These are phyloP conservation scores for Augochlorella aurata DNA, from an alignment of 2,888 invertebrate species.

Conservation along the genomic window DNA sequence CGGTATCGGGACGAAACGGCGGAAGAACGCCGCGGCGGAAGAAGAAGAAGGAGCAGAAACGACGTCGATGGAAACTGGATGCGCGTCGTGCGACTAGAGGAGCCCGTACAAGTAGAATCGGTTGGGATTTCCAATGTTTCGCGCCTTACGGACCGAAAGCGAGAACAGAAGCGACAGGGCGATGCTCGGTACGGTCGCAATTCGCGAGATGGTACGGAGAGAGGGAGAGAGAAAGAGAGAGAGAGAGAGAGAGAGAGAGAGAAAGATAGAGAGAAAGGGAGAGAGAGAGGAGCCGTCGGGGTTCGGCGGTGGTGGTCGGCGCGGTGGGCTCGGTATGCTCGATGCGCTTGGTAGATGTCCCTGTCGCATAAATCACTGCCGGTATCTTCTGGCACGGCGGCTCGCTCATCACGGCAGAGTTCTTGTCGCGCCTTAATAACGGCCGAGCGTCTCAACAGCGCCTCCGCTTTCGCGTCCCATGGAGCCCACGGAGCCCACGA, in stretches of 20 bases:
- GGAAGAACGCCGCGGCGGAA: no score
- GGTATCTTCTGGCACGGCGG: slow-evolving; percentile 80
- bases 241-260: no score
- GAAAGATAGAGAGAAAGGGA: slow-evolving; percentile 7
- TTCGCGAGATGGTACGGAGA: not conserved
- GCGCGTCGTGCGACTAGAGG: not conserved
- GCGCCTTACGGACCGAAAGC: not conserved
- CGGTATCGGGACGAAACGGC: not conserved
- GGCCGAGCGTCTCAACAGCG: slow-evolving; percentile 76
- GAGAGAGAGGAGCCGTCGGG: slow-evolving; percentile 67
- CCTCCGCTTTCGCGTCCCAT: slow-evolving; percentile 44
- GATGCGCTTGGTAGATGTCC: slow-evolving; percentile 73
- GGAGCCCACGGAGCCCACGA: slow-evolving; percentile 51
- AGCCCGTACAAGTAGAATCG: not conserved
- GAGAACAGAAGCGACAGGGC: slow-evolving; percentile 24
- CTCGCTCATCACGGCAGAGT: slow-evolving; percentile 81
- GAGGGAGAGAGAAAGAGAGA: not conserved
- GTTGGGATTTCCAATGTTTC: not conserved
- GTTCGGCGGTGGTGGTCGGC: slow-evolving; percentile 54
- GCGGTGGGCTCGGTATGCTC: slow-evolving; percentile 46
- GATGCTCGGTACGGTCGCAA: not conserved
- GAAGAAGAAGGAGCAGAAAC: not conserved
- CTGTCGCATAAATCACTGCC: slow-evolving; percentile 81
- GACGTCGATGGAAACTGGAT: not conserved
- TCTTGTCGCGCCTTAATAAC: slow-evolving; percentile 82